Evolutionary conservation across 2,113 vertebrate genomes (phyloP).

Genomic region (Chionodraco myersi): DNA sequence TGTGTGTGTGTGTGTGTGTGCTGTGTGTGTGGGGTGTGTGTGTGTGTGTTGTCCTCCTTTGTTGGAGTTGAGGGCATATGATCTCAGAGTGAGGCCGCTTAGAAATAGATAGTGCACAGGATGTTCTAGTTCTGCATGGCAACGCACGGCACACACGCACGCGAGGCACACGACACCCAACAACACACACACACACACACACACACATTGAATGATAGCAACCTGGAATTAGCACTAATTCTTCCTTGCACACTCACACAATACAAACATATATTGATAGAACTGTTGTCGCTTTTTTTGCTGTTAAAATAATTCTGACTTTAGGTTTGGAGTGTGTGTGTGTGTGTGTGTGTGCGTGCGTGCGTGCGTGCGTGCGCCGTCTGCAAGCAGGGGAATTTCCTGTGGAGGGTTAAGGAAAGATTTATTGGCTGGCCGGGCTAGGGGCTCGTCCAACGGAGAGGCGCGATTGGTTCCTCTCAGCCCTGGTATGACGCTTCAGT

Average conservation of each 20-base stretch:
- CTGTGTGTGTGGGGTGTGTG: conserved; percentile 41
- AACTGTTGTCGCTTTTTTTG: conserved; percentile 18
- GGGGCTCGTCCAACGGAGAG: conserved; percentile 77
- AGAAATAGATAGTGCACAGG: conserved; percentile 65
- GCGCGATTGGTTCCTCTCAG: conserved; percentile 63
- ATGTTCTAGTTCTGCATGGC: conserved; percentile 49
- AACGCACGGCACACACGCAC: no score
- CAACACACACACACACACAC: conserved; percentile 2
- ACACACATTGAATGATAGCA: conserved; percentile 22
- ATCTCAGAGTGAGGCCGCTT: conserved; percentile 50
- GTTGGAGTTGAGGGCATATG: conserved; percentile 44
- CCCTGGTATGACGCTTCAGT: conserved; percentile 79
- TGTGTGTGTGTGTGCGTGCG: conserved; percentile 31
- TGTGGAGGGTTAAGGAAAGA: conserved; percentile 63
- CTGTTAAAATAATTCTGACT: background rate
- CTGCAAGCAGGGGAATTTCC: conserved; percentile 77
- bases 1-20: conserved; percentile 22
- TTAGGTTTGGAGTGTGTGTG: background rate
- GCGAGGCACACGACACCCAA: no score
- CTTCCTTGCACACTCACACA: conserved; percentile 13
- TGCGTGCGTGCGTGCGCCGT: conserved; percentile 37
- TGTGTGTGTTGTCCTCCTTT: conserved; percentile 18
- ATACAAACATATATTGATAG: conserved; percentile 2
- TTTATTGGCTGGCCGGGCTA: conserved; percentile 72
- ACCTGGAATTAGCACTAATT: conserved; percentile 17